Conservation (phyloP, 2,797 vertebrate species). For the Rhabdophis nuchalis region DNA sequence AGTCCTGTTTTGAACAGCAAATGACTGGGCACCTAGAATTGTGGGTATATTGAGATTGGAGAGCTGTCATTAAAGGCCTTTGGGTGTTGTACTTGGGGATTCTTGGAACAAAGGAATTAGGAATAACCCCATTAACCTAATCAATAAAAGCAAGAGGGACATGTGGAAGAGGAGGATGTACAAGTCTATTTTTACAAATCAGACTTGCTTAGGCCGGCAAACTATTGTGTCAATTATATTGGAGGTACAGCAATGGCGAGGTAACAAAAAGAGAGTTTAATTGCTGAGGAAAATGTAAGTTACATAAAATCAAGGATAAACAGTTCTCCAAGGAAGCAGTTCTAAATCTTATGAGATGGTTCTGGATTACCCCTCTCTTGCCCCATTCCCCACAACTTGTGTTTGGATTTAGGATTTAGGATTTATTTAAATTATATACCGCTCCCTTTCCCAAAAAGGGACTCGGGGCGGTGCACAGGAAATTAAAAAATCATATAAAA, state of each 20-base stretch:
- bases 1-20: not conserved
- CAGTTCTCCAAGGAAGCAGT: conserved; percentile 14
- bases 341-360: not conserved
- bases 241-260: conserved; percentile 20
- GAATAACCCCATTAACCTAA: not conserved
- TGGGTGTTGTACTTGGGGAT: not conserved
- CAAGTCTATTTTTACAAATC: conserved; percentile 24
- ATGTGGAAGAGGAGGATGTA: not conserved
- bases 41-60: not conserved
- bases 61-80: not conserved
- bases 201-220: not conserved
- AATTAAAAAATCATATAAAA: too few species aligned
- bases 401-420: too few species aligned
- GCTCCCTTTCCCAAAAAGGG: too few species aligned
- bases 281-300: conserved; percentile 57
- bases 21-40: not conserved
- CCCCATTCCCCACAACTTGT: not conserved
- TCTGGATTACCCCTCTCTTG: not conserved
- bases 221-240: conserved; percentile 35
- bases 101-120: conserved; percentile 3
- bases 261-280: conserved; percentile 47
- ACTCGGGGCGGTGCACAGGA: too few species aligned
- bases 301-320: conserved; percentile 37
- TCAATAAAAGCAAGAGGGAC: not conserved
- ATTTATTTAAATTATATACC: too few species aligned